These are phyloP conservation scores for Podarcis muralis DNA, from an alignment of 2,113 vertebrate species.

Conservation along the genomic window DNA sequence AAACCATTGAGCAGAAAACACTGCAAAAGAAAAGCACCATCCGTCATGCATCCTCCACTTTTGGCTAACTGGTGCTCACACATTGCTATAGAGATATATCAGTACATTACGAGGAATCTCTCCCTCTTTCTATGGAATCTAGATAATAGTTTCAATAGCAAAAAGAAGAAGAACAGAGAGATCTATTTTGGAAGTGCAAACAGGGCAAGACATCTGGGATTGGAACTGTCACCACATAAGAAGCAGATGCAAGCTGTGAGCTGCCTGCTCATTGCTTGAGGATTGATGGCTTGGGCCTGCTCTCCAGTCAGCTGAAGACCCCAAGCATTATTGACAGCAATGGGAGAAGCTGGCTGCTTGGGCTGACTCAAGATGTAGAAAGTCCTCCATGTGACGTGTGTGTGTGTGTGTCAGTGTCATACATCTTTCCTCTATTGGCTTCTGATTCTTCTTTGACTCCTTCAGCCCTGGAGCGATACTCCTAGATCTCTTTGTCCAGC, in stretches of 20 bases:
- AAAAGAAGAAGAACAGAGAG: not conserved
- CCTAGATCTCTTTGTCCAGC: slow-evolving; percentile 71
- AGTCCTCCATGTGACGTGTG: not conserved
- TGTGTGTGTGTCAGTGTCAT: slow-evolving; percentile 13
- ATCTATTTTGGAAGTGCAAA: not conserved
- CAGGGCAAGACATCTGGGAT: slow-evolving; percentile 13
- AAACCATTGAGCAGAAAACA: not conserved
- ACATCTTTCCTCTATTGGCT: not conserved
- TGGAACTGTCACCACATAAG: slow-evolving; percentile 44
- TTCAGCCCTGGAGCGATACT: slow-evolving; percentile 33
- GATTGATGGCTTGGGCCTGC: slow-evolving; percentile 29
- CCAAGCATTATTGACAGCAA: not conserved
- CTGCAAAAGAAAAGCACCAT: not conserved
- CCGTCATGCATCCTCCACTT: not conserved
- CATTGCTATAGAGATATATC: not conserved
- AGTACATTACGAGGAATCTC: not conserved
- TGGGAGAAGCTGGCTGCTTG: not conserved
- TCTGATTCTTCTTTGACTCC: slow-evolving; percentile 38
- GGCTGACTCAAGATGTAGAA: slow-evolving; percentile 34
- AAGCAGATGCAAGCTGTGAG: slow-evolving; percentile 33
- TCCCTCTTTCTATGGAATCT: not conserved
- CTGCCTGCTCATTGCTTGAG: slow-evolving; percentile 12
- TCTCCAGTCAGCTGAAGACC: not conserved
- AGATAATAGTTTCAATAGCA: not conserved
- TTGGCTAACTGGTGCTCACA: not conserved